Conservation (phyloP, 2,113 vertebrate species). For the Irena cyanogastra region DNA sequence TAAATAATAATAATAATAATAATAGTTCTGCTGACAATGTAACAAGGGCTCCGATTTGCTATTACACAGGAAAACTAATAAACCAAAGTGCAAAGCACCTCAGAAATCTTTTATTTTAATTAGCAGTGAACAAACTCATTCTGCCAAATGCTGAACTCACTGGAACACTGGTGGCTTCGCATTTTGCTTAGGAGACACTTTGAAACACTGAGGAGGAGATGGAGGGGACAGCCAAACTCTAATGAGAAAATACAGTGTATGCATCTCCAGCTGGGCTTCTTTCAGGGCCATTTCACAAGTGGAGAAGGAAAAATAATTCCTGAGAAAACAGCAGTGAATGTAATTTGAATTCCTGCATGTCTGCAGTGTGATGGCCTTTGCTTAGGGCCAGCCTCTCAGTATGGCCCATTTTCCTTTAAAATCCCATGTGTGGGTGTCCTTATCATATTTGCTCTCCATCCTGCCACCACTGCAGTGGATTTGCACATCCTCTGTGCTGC, state of each 20-base stretch:
- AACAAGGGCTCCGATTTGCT: constrained; percentile 61
- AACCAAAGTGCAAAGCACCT: constrained; percentile 49
- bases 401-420: not conserved
- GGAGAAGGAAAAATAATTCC: not conserved
- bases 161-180: not conserved
- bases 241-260: constrained; percentile 15
- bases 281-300: constrained; percentile 18
- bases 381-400: not conserved
- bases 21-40: constrained; percentile 61
- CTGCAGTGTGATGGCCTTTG: not conserved
- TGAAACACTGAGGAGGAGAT: not conserved
- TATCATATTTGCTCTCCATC: not conserved
- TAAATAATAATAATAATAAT: constrained; percentile 60
- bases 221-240: not conserved
- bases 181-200: constrained; percentile 50
- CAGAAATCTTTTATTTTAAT: constrained; percentile 68
- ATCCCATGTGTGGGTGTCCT: rapidly evolving
- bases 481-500: not conserved
- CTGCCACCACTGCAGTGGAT: not conserved
- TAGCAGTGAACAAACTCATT: constrained; percentile 50
- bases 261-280: constrained; percentile 26
- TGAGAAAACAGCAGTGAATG: not conserved
- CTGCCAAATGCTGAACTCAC: constrained; percentile 51
- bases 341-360: not conserved
- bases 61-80: constrained; percentile 46